Base-by-base conservation (phyloP, 2,888 invertebrate genomes). In the Tetragnatha montana region DNA sequence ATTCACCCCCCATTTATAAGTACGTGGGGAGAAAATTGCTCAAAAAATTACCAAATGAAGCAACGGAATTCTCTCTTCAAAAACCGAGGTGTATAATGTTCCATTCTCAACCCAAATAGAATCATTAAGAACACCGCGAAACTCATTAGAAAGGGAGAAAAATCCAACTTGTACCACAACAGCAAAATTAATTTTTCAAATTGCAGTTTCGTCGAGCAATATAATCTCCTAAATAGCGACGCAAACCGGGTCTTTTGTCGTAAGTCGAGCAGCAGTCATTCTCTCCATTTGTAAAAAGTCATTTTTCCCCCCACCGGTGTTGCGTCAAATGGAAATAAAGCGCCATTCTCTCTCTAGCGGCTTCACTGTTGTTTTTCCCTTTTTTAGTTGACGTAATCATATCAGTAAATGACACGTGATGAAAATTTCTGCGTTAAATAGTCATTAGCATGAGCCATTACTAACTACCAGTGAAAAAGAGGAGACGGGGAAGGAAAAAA, bases 381-480 rank as follows among this genome's bases (percentile, higher is more conserved):
- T 60, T 70, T 85, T 84, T 69, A 85, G 51, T 74, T 74, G 50
- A 35, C 50, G 51, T 82, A 86, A 86, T 86, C 79, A 86, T 86
- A 86, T 80, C 86, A 86, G 73, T 50, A 86, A 80, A 86, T 80
- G 86, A 80, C 69, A 86, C 80, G 73, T 79, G 86, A 86, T 86
- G 60, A 86, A 86, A 86, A 60, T 14, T 21, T 75, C 74, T 80
- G 73, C 73, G 86, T 86, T 86, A 80, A 86, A 86, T 68, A 60
- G 74, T 49, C 80, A 86, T 86, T 80, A 79, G 74, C 35, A 17
- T 68, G 60, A 80, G 35, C 35, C 79, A 73, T 60, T 35, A 35
- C 35, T 35, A 35, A 35, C 35, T 4, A 35, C 35, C 35, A 35
- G 4, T 35, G 35, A 35, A 35, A 35, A 1, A 35, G 35, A 35